Evolutionary conservation across 2,797 vertebrate species (phyloP).

Genomic region (Melanotaenia trifasciata): DNA sequence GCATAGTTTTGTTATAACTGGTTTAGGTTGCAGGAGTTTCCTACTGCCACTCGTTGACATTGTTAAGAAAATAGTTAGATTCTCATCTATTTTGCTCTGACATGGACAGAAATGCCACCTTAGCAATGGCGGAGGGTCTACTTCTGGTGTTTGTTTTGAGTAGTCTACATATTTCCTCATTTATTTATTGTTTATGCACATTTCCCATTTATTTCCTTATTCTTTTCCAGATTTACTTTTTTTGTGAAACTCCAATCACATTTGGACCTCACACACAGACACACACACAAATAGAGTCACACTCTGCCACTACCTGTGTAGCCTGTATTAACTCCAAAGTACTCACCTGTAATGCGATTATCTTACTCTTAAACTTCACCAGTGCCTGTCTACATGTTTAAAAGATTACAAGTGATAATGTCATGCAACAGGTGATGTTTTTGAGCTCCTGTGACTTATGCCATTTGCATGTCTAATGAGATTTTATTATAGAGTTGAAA

Average conservation of each 20-base stretch:
- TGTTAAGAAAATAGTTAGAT: too few relatives aligned
- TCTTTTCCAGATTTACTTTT: too few relatives aligned
- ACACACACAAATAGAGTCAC: not conserved
- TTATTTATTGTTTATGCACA: too few relatives aligned
- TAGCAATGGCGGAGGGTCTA: too few relatives aligned
- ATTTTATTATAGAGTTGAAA: not conserved
- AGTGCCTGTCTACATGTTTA: slow-evolving; percentile 2
- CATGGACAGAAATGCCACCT: too few relatives aligned
- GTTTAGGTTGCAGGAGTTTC: too few relatives aligned
- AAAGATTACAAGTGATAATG: not conserved
- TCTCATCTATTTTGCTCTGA: too few relatives aligned
- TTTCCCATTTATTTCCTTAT: too few relatives aligned
- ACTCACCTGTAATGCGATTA: slow-evolving; percentile 26
- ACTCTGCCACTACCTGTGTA: slow-evolving; percentile 8
- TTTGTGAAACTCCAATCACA: not conserved
- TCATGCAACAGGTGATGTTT: slow-evolving; percentile 47
- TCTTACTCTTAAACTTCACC: slow-evolving; percentile 3
- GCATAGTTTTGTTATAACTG: too few relatives aligned
- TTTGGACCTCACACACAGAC: not conserved
- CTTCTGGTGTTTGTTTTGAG: too few relatives aligned
- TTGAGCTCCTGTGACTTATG: not conserved
- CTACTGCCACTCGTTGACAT: too few relatives aligned
- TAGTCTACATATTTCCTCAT: too few relatives aligned
- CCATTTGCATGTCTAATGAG: not conserved
- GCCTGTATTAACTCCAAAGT: slow-evolving; percentile 34